These are phyloP conservation scores for Agriotes lineatus DNA, from an alignment of 2,888 invertebrate genomes.

Conservation along the genomic window DNA sequence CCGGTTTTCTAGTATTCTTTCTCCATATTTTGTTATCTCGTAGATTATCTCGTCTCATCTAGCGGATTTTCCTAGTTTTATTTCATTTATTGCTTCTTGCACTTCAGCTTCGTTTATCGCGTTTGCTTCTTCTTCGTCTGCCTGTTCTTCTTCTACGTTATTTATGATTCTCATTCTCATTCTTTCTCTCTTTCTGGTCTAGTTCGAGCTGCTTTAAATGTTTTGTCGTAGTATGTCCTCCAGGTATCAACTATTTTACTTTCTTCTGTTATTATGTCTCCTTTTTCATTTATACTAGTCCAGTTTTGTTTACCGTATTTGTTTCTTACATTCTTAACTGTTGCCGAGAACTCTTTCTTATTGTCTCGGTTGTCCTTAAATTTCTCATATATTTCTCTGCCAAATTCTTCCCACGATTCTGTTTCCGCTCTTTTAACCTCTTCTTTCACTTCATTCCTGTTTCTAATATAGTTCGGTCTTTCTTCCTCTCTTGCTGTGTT, in stretches of 20 bases:
- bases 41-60: neutral
- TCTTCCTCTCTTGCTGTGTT: neutral
- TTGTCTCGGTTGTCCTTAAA: no score
- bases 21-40: no score
- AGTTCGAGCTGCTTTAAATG: no score
- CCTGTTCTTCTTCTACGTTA: no score
- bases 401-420: slow-evolving; percentile 1
- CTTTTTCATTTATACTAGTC: neutral
- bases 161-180: neutral
- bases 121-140: no score
- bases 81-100: no score
- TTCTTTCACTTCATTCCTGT: slow-evolving; percentile 9
- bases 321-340: no score
- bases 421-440: no score
- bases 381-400: neutral
- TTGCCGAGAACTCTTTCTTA: neutral
- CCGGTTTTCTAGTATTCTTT: no score
- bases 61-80: no score
- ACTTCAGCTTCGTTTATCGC: neutral
- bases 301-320: neutral
- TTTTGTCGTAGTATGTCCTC: neutral
- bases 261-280: no score
- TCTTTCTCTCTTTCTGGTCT: neutral
- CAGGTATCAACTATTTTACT: neutral
- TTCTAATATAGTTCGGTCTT: neutral